Percentiles rank a stretch among this genome's conserved stretches.
These are phyloP conservation scores for Lontra canadensis DNA, from an alignment of 2,113 vertebrate genomes.

Conservation along the genomic window DNA sequence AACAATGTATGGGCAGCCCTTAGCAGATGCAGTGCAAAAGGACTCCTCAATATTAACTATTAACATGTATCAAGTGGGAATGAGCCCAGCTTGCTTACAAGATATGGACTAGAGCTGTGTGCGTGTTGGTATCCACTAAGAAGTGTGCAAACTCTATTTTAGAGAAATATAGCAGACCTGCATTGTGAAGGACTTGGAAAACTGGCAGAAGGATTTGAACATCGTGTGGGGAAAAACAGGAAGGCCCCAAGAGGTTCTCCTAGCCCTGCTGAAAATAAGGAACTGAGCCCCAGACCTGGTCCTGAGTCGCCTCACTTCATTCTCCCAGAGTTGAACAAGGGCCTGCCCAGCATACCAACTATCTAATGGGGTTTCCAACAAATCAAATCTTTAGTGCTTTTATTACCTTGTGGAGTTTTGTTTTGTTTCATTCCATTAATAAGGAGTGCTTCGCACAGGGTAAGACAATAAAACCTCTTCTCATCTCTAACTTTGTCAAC, in stretches of 20 bases:
- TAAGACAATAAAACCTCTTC: neutral
- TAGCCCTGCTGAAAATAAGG: neutral
- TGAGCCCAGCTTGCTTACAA: neutral
- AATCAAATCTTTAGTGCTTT: neutral
- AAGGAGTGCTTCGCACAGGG: neutral
- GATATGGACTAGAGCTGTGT: too few species aligned
- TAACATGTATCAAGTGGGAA: rapidly evolving
- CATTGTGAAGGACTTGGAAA: neutral
- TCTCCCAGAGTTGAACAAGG: neutral
- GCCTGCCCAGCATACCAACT: neutral
- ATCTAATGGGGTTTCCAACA: neutral
- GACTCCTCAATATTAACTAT: neutral
- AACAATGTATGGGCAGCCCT: neutral
- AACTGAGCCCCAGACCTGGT: neutral
- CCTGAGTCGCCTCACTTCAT: neutral
- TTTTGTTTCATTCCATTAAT: neutral
- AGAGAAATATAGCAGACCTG: neutral
- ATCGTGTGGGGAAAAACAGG: neutral
- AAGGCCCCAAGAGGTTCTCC: neutral
- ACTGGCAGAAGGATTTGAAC: neutral
- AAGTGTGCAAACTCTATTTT: neutral
- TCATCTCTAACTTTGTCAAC: neutral
- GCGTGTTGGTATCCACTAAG: rapidly evolving
- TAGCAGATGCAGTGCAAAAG: neutral
- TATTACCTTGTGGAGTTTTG: neutral